Evolutionary conservation across 2,113 vertebrate species (phyloP).

Genomic region (Corvus moneduloides): DNA sequence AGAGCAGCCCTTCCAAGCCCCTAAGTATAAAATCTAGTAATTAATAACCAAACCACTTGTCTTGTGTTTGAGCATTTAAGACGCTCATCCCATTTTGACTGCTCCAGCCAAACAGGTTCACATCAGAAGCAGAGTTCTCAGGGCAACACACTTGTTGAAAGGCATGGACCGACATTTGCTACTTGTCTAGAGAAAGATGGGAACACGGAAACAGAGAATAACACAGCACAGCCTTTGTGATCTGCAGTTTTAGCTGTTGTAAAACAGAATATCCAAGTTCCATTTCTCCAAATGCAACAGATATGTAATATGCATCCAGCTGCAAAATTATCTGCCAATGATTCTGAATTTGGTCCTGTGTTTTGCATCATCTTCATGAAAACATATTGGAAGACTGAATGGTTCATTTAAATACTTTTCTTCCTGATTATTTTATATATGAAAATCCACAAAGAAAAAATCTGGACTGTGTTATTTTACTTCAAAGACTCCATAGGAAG

Average conservation of each 20-base stretch:
- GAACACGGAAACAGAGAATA: background rate
- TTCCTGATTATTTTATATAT: background rate
- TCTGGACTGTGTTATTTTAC: background rate
- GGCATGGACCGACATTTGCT: background rate
- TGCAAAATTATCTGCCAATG: background rate
- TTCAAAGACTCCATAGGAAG: background rate
- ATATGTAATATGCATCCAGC: background rate
- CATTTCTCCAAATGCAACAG: background rate
- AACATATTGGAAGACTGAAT: background rate
- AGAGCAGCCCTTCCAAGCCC: background rate
- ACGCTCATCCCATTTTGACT: background rate
- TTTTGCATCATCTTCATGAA: constrained; percentile 15
- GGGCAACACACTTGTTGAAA: background rate
- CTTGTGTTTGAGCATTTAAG: background rate
- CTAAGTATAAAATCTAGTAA: background rate
- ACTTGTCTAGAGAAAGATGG: background rate
- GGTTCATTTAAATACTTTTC: constrained; percentile 15
- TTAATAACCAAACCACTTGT: background rate
- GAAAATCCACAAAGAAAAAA: background rate
- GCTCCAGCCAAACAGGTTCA: background rate
- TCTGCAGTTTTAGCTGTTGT: background rate
- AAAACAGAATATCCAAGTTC: background rate
- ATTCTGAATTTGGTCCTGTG: background rate
- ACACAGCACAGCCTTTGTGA: background rate
- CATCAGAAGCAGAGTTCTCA: background rate